Conservation (phyloP, 2,888 invertebrate species). For the Erannis defoliaria region DNA sequence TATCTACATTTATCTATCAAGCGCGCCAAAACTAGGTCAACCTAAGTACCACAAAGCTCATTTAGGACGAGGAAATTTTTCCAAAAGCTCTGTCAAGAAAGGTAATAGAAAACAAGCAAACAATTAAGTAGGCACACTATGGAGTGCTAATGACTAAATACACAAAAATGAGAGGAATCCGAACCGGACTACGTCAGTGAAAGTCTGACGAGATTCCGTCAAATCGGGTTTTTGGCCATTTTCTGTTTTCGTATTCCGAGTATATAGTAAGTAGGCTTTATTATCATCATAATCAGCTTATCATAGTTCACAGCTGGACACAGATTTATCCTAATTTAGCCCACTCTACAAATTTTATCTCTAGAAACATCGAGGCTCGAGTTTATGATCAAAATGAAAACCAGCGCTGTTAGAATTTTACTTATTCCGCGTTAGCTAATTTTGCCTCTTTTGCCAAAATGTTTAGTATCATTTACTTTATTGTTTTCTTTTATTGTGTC, state of each 20-base stretch:
- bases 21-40: slow-evolving; percentile 9
- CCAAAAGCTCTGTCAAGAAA: background rate
- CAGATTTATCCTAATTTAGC: too few relatives aligned
- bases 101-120: slow-evolving; percentile 17
- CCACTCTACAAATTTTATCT: too few relatives aligned
- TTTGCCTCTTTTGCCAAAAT: too few relatives aligned
- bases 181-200: slow-evolving; percentile 35
- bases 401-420: too few relatives aligned
- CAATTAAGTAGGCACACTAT: slow-evolving; percentile 20
- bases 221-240: slow-evolving; percentile 30
- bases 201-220: slow-evolving; percentile 29
- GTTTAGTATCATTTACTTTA: too few relatives aligned
- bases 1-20: too few relatives aligned
- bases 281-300: too few relatives aligned
- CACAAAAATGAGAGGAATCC: slow-evolving; percentile 27
- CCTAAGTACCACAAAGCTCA: slow-evolving; percentile 8
- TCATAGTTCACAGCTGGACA: too few relatives aligned
- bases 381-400: too few relatives aligned
- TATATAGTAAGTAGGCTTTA: background rate
- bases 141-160: slow-evolving; percentile 32
- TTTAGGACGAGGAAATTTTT: slow-evolving; percentile 5
- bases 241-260: background rate
- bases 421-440: too few relatives aligned
- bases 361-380: too few relatives aligned
- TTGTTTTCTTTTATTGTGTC: too few relatives aligned